These are phyloP conservation scores for Leptobrachium ailaonicum DNA, from an alignment of 2,113 vertebrate genomes.

Conservation along the genomic window DNA sequence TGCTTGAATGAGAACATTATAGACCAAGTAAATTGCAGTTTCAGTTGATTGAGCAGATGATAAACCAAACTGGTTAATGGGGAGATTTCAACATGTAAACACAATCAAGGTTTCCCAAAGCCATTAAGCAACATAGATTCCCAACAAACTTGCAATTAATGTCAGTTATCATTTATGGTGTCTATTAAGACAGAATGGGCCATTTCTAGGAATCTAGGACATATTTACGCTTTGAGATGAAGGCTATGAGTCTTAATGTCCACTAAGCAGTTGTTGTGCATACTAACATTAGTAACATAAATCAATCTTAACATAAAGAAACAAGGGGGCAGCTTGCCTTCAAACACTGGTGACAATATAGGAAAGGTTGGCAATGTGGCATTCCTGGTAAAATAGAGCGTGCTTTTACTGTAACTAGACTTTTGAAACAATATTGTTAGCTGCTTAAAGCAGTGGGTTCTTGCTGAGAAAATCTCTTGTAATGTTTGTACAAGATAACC, in stretches of 20 bases:
- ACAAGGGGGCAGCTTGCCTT: background rate
- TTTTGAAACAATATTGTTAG: constrained; percentile 7
- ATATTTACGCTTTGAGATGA: too few species aligned
- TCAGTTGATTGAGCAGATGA: too few species aligned
- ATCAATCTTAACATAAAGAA: background rate
- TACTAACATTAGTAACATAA: background rate
- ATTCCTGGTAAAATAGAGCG: constrained; percentile 1
- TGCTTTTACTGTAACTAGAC: background rate
- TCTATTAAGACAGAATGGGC: too few species aligned
- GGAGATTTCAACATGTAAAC: too few species aligned
- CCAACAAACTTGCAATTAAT: background rate
- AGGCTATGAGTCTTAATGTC: background rate
- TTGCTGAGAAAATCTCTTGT: constrained; percentile 41
- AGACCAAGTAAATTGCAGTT: too few species aligned
- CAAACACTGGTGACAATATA: background rate
- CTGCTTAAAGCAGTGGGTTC: constrained; percentile 11
- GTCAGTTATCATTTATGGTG: too few species aligned
- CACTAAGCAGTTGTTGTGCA: background rate
- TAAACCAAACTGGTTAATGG: too few species aligned
- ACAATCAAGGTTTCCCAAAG: too few species aligned
- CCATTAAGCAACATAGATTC: background rate
- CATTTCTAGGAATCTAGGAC: too few species aligned
- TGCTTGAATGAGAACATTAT: too few species aligned
- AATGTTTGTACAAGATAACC: constrained; percentile 41
- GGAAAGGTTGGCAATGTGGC: background rate